These are phyloP conservation scores for Anticlea derivata DNA, from an alignment of 2,888 invertebrate genomes.

Conservation along the genomic window DNA sequence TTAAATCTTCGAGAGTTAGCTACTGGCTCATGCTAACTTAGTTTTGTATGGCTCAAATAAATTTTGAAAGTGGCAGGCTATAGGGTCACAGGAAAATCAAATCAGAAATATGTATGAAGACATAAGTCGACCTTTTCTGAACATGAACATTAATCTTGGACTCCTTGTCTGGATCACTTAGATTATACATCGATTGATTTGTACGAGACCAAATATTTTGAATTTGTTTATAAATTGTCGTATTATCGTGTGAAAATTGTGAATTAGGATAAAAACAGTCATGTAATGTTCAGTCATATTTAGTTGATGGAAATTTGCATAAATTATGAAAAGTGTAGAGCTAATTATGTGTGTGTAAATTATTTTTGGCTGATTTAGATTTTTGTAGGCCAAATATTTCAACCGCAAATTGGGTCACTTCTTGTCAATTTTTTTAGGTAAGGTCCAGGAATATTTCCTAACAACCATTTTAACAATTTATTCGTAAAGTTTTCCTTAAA, in stretches of 20 bases:
- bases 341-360: conserved; percentile 4
- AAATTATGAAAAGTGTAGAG: neutral
- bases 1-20: no score
- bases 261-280: conserved; percentile 18
- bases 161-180: neutral
- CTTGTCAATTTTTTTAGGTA: conserved; percentile 1
- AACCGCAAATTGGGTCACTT: no score
- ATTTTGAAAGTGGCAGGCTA: no score
- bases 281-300: no score
- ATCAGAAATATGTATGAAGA: no score
- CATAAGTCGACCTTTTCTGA: neutral
- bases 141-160: no score
- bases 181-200: conserved; percentile 24
- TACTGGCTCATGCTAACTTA: no score
- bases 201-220: conserved; percentile 31
- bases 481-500: no score
- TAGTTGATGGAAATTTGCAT: neutral
- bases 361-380: no score
- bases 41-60: no score
- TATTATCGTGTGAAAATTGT: conserved; percentile 16
- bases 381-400: no score
- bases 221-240: conserved; percentile 6
- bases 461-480: neutral
- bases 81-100: no score
- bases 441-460: conserved; percentile 1